These are phyloP conservation scores for Philaethria dido DNA, from an alignment of 2,888 invertebrate species.

Conservation along the genomic window DNA sequence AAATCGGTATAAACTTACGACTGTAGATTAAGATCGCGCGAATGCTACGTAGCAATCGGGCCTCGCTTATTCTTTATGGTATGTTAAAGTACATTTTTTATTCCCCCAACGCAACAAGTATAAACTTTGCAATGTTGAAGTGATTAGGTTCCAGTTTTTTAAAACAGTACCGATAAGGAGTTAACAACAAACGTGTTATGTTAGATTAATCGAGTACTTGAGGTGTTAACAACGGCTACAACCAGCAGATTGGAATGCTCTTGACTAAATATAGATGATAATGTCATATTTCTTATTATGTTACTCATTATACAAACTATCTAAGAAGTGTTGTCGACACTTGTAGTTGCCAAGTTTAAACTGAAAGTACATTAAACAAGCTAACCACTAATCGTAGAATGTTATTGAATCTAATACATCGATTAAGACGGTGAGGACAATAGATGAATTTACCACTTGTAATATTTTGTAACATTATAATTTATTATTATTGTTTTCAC, in stretches of 20 bases:
- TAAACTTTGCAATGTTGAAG: constrained; percentile 19
- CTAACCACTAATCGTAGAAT: background rate
- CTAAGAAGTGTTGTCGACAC: background rate
- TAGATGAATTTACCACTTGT: too few relatives aligned
- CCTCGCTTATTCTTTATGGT: constrained; percentile 10
- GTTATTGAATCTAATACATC: background rate
- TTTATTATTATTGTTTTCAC: too few relatives aligned
- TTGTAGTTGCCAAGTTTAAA: background rate
- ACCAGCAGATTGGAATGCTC: constrained; percentile 28
- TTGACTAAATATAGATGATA: constrained; percentile 31
- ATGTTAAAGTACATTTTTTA: constrained; percentile 2
- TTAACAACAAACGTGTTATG: constrained; percentile 25
- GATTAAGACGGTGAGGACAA: background rate
- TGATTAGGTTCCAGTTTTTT: constrained; percentile 29
- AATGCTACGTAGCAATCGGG: constrained; percentile 12
- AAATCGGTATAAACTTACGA: constrained; percentile 18
- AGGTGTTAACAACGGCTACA: constrained; percentile 34
- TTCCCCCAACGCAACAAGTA: constrained; percentile 20
- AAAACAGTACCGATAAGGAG: constrained; percentile 22
- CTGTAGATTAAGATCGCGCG: constrained; percentile 22
- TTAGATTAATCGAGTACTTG: constrained; percentile 28
- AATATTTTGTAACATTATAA: too few relatives aligned
- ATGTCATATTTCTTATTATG: constrained; percentile 30
- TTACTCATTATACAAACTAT: background rate
- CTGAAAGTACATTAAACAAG: background rate